Evolutionary conservation across 2,888 invertebrate species (phyloP).

Genomic region (Rhamphomyia laevipes): DNA sequence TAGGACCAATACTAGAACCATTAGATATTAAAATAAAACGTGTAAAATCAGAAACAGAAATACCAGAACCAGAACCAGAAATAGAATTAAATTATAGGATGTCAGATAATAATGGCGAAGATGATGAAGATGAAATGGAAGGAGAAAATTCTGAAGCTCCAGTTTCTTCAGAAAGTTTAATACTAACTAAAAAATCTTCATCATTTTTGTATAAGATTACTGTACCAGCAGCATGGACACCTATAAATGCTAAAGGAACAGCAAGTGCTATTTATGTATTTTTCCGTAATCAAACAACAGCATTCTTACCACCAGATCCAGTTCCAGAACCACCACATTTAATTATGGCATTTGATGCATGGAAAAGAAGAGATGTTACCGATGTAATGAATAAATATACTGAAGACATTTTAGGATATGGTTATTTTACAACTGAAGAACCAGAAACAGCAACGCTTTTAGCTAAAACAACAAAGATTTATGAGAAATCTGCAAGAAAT

Average conservation of each 20-base stretch:
- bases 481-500: slow-evolving; percentile 31
- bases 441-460: slow-evolving; percentile 48
- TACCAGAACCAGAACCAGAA: slow-evolving; percentile 22
- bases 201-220: slow-evolving; percentile 19
- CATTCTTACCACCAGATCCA: slow-evolving; percentile 47
- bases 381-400: slow-evolving; percentile 39
- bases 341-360: slow-evolving; percentile 53
- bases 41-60: slow-evolving; percentile 19
- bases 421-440: slow-evolving; percentile 54
- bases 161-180: too few relatives aligned
- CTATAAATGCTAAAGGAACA: slow-evolving; percentile 43
- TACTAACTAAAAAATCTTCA: background rate
- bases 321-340: slow-evolving; percentile 52
- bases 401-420: slow-evolving; percentile 49
- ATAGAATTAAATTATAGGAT: too few relatives aligned
- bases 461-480: slow-evolving; percentile 49
- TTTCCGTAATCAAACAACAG: slow-evolving; percentile 36
- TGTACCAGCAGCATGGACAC: slow-evolving; percentile 45
- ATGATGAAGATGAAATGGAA: slow-evolving; percentile 18
- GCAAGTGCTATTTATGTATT: slow-evolving; percentile 45
- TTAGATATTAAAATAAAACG: slow-evolving; percentile 24
- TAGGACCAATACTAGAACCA: slow-evolving; percentile 26
- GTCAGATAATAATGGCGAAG: slow-evolving; percentile 31
- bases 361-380: slow-evolving; percentile 50
- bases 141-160: slow-evolving; percentile 29